Evolutionary conservation across 2,797 vertebrate species (phyloP), one percentile per base, ranked within the genome.

Genomic region (Poeciliopsis infans): DNA sequence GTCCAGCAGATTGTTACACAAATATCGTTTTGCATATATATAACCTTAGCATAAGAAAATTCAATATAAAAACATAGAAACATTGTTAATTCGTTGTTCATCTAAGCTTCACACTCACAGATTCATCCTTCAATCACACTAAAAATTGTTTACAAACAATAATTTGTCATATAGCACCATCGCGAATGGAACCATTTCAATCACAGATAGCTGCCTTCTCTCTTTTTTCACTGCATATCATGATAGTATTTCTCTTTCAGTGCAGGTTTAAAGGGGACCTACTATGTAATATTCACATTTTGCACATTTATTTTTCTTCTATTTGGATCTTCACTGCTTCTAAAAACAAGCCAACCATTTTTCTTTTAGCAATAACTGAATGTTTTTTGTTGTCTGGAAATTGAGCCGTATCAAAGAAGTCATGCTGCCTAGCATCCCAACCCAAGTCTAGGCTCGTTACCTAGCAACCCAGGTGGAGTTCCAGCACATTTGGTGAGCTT

Each of bases 11-110:
- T 7, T 59, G 57, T 59, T 13, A 59, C 28, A 31, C 10, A 23
- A 51, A 51, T 49, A 2, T 2, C 20, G 2, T 45, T 49, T 49
- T 43, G 43, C 10, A 49, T 18, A 49, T 49, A 2, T 47, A 83
- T 88, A 88, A 25, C 76, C 72, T 89, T 89, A 66, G 85, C 80
- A 7, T 87, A 76, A 78, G 39, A 85, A 86, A 87, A 86, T 83
- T 79, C 77, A 75, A 69, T 91, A 94, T 74, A 92, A 93, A 93
- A 79, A 84, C 83, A 82, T 90, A 88, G 90, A 88, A 91, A 94
- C 88, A 89, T 78, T 76, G 72, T 77, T 78, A 82, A 88, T 82
- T 77, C 78, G 23, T 66, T 66, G 16, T 66, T 66, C 57, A 69
- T 74, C 74, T 33, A 33, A 72, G 74, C 23, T 83, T 87, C 81